A percentile compares a stretch with the other conserved stretches of the same genome.
These are phyloP conservation scores for Bambusicola thoracicus DNA, from an alignment of 2,113 vertebrate species.

Conservation along the genomic window DNA sequence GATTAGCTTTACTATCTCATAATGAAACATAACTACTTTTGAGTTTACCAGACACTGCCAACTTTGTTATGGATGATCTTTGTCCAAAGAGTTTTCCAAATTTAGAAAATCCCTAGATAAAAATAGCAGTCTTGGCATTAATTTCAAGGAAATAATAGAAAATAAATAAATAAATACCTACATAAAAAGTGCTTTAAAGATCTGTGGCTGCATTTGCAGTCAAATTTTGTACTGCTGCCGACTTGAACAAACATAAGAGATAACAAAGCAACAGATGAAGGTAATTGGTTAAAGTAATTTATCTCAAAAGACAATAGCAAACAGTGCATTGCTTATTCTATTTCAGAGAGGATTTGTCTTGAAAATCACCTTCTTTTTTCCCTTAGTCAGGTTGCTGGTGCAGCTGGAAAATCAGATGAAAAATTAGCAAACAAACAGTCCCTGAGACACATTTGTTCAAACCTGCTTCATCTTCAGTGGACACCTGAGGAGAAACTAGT, in stretches of 20 bases:
- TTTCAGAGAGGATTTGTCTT: conserved; percentile 32
- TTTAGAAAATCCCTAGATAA: background rate
- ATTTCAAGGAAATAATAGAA: conserved; percentile 4
- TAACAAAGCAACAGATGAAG: conserved; percentile 29
- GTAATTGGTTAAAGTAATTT: conserved; percentile 48
- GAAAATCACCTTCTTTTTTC: conserved; percentile 41
- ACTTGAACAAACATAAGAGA: conserved; percentile 38
- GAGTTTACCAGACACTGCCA: conserved; percentile 4
- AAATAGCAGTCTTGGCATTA: conserved; percentile 34
- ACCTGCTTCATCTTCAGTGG: conserved; percentile 61
- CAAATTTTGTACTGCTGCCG: conserved; percentile 6
- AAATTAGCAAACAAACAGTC: conserved; percentile 55
- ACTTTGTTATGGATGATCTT: conserved; percentile 30
- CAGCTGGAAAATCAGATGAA: conserved; percentile 56
- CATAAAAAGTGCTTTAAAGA: conserved; percentile 16
- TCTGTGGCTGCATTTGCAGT: conserved; percentile 22
- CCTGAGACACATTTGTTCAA: conserved; percentile 60
- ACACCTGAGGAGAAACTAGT: conserved; percentile 73
- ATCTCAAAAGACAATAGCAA: conserved; percentile 30
- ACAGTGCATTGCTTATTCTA: conserved; percentile 11
- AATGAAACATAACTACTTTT: conserved; percentile 8
- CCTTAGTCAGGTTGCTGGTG: conserved; percentile 27
- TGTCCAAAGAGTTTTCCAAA: conserved; percentile 18
- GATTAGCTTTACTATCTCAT: background rate
- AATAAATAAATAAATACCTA: too few species aligned